Conservation (phyloP, 2,113 vertebrate species). For the Pampusana beccarii region DNA sequence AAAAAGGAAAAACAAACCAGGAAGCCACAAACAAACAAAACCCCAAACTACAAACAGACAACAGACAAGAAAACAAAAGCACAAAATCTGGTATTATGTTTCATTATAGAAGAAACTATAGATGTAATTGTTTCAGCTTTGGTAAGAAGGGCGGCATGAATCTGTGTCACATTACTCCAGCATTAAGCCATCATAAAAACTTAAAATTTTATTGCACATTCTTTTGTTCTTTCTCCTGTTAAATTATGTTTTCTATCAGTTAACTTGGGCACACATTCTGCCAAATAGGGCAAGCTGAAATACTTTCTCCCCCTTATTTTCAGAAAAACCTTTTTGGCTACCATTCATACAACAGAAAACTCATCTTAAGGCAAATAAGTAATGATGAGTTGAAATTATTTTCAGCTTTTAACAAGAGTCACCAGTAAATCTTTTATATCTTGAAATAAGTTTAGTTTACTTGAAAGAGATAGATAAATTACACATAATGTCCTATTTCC, state of each 20-base stretch:
- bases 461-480: constrained; percentile 15
- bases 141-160: background rate
- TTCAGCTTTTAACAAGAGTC: constrained; percentile 11
- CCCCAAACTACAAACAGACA: too few species aligned
- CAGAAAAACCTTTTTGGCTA: constrained; percentile 4
- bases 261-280: background rate
- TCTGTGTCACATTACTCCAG: background rate
- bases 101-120: background rate
- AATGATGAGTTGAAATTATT: constrained; percentile 13
- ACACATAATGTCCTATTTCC: background rate
- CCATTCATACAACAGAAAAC: constrained; percentile 8
- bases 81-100: background rate
- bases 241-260: constrained; percentile 3
- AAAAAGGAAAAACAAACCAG: background rate
- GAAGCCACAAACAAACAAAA: too few species aligned
- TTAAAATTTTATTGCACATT: background rate
- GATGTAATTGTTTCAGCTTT: background rate
- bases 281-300: background rate
- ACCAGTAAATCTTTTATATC: background rate
- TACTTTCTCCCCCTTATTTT: background rate
- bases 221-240: background rate
- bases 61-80: background rate
- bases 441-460: background rate
- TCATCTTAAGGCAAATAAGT: background rate
- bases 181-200: constrained; percentile 9